A percentile compares a stretch with the other conserved stretches of the same genome.
Evolutionary conservation across 1,140 invertebrate species (phyloP).

Genomic region (Diorhabda carinulata): DNA sequence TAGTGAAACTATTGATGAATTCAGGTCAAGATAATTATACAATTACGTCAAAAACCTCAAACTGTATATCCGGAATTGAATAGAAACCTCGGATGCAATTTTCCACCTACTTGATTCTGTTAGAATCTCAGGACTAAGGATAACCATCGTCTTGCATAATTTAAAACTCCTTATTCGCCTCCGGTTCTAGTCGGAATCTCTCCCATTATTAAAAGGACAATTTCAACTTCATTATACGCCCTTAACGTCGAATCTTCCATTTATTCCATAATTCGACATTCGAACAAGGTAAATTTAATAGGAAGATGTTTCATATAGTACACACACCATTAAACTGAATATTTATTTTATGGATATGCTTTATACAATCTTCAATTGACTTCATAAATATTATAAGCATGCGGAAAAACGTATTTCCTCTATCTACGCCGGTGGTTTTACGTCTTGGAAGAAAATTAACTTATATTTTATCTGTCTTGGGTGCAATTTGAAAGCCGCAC

Average conservation of each 20-base stretch:
- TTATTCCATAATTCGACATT: not conserved
- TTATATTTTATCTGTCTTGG: constrained; percentile 15
- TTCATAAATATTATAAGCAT: too few species aligned
- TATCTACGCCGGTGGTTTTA: too few species aligned
- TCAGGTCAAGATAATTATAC: too few species aligned
- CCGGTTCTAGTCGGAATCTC: not conserved
- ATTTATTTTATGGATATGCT: too few species aligned
- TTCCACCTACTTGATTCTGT: not conserved
- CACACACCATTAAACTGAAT: too few species aligned
- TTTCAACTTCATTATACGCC: constrained; percentile 2
- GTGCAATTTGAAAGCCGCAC: constrained; percentile 7
- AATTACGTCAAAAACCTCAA: too few species aligned
- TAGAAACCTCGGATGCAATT: not conserved
- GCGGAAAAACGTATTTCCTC: too few species aligned
- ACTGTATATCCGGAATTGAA: too few species aligned
- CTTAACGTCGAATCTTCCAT: constrained; percentile 2
- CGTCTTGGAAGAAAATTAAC: constrained; percentile 1
- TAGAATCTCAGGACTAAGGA: not conserved
- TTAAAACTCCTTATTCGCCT: not conserved
- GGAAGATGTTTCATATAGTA: not conserved
- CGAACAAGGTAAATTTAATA: not conserved
- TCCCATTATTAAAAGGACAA: constrained; percentile 2
- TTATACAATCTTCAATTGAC: too few species aligned
- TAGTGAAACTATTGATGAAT: too few species aligned
- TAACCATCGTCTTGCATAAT: not conserved